Evolutionary conservation across 2,113 vertebrate genomes (phyloP).

Genomic region (Pteropus alecto): DNA sequence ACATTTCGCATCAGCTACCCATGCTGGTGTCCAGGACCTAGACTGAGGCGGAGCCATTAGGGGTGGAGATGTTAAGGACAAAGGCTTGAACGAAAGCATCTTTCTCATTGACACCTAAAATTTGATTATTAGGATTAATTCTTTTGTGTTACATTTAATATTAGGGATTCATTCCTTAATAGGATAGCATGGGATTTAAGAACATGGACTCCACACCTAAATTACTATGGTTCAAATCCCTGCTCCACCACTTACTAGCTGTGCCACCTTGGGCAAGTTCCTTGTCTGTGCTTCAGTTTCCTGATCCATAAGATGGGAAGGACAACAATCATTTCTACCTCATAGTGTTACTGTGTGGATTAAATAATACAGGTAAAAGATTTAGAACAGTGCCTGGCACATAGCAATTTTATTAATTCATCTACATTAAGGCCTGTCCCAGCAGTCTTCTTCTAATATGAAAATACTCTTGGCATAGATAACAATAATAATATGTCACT

Average conservation of each 20-base stretch:
- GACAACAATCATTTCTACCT: neutral
- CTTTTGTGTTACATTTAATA: neutral
- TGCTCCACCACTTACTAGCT: neutral
- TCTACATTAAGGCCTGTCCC: neutral
- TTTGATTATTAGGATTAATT: neutral
- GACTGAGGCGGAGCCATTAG: neutral
- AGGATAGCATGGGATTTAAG: neutral
- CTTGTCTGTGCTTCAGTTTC: neutral
- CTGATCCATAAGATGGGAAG: neutral
- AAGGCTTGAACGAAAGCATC: neutral
- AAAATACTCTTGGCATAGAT: neutral
- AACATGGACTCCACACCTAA: neutral
- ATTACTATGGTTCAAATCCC: neutral
- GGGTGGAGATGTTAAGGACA: neutral
- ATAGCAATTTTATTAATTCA: neutral
- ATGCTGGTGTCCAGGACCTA: neutral
- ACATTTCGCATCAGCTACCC: neutral
- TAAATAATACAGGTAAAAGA: neutral
- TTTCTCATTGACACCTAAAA: neutral
- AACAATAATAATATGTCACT: neutral
- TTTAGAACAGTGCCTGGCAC: neutral
- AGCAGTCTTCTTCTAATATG: neutral
- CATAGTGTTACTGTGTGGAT: neutral
- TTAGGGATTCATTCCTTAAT: neutral
- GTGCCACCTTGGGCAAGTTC: neutral